Percentiles rank a stretch among this genome's conserved stretches.
These are phyloP conservation scores for Lumbricus terrestris DNA, from an alignment of 2,888 invertebrate genomes.

Conservation along the genomic window DNA sequence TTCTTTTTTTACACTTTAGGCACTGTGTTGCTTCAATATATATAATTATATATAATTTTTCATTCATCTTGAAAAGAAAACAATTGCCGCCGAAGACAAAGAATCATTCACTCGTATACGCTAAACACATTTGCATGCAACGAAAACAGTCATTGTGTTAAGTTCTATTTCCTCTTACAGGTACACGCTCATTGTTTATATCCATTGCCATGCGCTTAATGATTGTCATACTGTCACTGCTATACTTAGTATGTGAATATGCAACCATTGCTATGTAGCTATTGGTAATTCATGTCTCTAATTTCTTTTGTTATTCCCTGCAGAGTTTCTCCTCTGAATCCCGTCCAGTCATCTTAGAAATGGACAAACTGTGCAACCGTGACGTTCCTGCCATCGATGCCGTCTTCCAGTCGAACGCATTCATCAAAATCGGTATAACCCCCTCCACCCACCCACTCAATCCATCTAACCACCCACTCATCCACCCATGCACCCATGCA, in stretches of 20 bases:
- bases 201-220: background rate
- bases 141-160: background rate
- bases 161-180: background rate
- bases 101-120: no score
- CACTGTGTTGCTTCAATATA: no score
- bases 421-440: constrained; percentile 15
- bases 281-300: background rate
- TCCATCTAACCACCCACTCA: no score
- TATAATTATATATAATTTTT: no score
- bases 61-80: no score
- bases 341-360: constrained; percentile 20
- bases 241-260: no score
- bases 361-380: constrained; percentile 19
- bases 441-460: no score
- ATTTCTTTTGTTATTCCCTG: background rate
- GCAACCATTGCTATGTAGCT: no score
- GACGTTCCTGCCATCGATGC: constrained; percentile 20
- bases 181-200: background rate
- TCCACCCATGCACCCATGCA: no score
- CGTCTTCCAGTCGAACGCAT: constrained; percentile 18
- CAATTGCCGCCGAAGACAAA: no score
- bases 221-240: no score
- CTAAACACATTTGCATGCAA: background rate
- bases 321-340: constrained; percentile 20
- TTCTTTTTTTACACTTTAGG: no score